A percentile compares a stretch with the other conserved stretches of the same genome.
These are phyloP conservation scores for Cricetomys ansorgei DNA, from an alignment of 2,113 vertebrate genomes.

Conservation along the genomic window DNA sequence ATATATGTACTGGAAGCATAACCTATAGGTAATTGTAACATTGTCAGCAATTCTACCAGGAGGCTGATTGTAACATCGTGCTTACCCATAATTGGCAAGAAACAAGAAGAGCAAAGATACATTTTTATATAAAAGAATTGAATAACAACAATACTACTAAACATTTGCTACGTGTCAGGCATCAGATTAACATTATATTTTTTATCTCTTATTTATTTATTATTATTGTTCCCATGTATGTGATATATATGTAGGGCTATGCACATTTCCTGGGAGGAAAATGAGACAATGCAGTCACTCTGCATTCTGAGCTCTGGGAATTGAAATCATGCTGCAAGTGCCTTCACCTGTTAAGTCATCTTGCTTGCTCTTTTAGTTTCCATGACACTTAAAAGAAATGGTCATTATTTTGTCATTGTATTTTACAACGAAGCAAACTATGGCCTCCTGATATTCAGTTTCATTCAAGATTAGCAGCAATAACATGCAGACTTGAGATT, in stretches of 20 bases:
- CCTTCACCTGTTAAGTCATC: no score
- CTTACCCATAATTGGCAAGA: background rate
- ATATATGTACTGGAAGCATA: background rate
- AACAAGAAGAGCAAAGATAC: background rate
- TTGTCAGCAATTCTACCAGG: background rate
- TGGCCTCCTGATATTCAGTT: background rate
- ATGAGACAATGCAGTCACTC: no score
- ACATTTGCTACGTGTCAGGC: background rate
- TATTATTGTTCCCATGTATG: no score
- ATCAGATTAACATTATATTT: background rate
- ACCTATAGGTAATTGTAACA: background rate
- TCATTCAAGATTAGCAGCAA: background rate
- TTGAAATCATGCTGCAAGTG: no score
- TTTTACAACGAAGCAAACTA: background rate
- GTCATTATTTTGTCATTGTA: background rate
- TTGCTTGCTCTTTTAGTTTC: background rate
- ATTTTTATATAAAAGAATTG: background rate
- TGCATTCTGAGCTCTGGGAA: no score
- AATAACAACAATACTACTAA: background rate
- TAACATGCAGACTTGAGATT: background rate
- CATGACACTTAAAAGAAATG: background rate
- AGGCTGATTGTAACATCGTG: background rate
- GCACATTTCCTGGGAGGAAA: no score
- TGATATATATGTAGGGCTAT: no score
- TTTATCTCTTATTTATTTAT: no score